These are phyloP conservation scores for Australoheros scitulus DNA, from an alignment of 2,113 vertebrate species.

Conservation along the genomic window DNA sequence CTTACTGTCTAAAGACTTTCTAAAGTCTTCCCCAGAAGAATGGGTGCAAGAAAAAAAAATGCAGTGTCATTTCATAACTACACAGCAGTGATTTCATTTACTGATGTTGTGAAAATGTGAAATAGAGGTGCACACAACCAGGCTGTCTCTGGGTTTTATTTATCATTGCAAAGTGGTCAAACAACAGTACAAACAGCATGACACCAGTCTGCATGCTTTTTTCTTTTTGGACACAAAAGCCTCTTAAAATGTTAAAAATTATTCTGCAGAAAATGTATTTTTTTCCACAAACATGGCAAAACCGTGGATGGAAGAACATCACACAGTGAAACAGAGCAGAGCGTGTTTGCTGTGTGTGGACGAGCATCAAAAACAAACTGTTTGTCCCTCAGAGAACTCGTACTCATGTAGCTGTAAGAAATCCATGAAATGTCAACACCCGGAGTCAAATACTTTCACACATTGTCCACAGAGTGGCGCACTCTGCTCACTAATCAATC, in stretches of 20 bases:
- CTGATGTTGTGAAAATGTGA: background rate
- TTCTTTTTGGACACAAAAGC: too few relatives aligned
- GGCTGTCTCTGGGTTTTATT: background rate
- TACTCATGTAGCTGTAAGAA: background rate
- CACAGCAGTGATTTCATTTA: background rate
- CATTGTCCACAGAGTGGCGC: background rate
- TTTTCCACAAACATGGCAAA: background rate
- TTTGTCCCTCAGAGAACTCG: too few relatives aligned
- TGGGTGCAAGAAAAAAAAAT: background rate
- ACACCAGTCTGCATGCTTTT: too few relatives aligned
- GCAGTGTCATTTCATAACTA: too few relatives aligned
- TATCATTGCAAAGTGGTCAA: background rate
- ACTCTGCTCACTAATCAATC: background rate
- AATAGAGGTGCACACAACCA: background rate
- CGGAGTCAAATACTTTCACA: too few relatives aligned
- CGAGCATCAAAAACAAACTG: background rate
- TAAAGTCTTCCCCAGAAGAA: background rate
- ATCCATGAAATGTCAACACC: too few relatives aligned
- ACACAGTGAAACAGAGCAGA: background rate
- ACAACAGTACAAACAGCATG: background rate
- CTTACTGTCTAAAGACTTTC: background rate
- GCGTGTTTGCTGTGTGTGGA: too few relatives aligned
- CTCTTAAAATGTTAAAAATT: too few relatives aligned
- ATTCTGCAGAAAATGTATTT: background rate
- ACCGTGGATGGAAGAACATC: background rate